Base-by-base conservation (phyloP, 2,113 vertebrate genomes). In the Columba livia region DNA sequence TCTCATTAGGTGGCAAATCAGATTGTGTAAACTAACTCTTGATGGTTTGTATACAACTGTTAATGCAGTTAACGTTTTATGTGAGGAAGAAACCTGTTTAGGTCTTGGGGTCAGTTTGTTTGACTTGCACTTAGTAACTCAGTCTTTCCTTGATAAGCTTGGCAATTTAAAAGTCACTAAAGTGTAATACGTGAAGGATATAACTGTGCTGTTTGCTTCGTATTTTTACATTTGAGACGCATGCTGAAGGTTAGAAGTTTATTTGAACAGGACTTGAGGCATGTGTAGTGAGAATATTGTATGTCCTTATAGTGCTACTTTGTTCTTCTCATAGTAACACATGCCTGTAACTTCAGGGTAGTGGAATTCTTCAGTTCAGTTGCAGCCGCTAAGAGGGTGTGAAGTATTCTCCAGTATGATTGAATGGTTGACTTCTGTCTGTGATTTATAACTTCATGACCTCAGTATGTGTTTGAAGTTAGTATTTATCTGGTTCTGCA, bases 401-500 rank as follows among this genome's bases (percentile, higher is more conserved):
- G 29, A 84, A 15, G 50, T 66, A 42, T 82, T 77, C 54, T 62
- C 47, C 5, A 14, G 6, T 61, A 3, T 16, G 18, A 53, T 79
- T 72, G 86, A 90, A 40, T 15, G 1, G 19, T 82, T 91, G 31
- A 19, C 53, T 85, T 82, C 44, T 82, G 34, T 69, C 65, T 75
- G 12, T 65, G 50, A 72, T 83, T 78, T 91, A 28, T 69, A 48
- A 47, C 48, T 91, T 66, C 9, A 60, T 67, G 72, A 90, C 40
- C 79, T 93, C 38, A 6, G 20, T 84, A 84, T 90, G 77, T 93
- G 91, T 91, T 95, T 94, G 85, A 88, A 92, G 40, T 84, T 75
- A 36, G 25, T 8, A 3, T 92, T 95, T 95, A 87, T 92, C 92
- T 96, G 73, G 65, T 75, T 93, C 57, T 84, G 80, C 84, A 97